Conservation (phyloP, 2,888 invertebrate genomes). For the Volucella bombylans region DNA sequence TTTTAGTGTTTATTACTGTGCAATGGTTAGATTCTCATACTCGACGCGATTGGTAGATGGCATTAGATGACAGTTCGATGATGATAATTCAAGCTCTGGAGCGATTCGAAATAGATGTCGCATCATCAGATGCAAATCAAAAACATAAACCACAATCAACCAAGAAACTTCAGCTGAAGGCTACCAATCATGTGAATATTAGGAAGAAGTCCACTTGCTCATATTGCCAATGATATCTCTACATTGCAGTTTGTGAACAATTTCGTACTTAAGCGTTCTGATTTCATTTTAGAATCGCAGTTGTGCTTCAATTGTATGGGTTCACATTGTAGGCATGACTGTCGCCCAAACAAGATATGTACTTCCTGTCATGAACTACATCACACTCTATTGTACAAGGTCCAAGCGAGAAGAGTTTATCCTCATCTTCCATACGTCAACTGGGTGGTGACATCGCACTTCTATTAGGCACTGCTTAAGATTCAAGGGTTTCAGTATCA, state of each 20-base stretch:
- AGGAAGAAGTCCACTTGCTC: not conserved
- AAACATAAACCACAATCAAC: not conserved
- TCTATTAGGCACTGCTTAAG: no score
- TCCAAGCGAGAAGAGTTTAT: no score
- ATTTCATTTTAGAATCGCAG: not conserved
- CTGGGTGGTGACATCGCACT: no score
- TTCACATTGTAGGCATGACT: not conserved
- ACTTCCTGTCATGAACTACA: not conserved
- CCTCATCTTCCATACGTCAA: no score
- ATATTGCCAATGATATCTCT: not conserved
- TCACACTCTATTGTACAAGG: not conserved
- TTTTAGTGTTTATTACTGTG: no score
- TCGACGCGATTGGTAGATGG: no score
- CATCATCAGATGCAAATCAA: no score
- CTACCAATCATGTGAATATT: not conserved
- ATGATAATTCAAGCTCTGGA: no score
- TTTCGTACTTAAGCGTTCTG: not conserved
- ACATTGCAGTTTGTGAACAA: not conserved
- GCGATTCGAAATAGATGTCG: no score
- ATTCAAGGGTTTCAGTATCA: no score
- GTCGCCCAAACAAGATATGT: not conserved
- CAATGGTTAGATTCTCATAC: no score
- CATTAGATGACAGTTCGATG: no score
- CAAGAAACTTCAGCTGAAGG: not conserved
- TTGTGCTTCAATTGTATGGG: not conserved